Evolutionary conservation across 2,113 vertebrate species (phyloP).

Genomic region (Grantiella picta): DNA sequence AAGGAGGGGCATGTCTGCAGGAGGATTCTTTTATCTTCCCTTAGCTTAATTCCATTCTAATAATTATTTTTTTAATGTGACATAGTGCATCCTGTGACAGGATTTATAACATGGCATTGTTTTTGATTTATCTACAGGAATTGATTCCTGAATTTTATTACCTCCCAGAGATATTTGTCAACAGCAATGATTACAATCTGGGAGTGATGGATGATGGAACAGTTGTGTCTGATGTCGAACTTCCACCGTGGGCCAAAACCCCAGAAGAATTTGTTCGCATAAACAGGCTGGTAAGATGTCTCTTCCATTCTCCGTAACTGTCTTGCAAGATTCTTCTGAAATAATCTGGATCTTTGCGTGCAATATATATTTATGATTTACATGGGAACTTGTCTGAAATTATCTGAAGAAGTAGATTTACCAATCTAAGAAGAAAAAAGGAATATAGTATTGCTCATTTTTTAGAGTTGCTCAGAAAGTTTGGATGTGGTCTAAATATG

Average conservation of each 20-base stretch:
- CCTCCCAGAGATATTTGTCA: constrained; percentile 99
- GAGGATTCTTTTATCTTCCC: background rate
- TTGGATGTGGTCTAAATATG: background rate
- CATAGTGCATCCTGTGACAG: background rate
- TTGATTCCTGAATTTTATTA: constrained; percentile 99
- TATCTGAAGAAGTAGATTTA: background rate
- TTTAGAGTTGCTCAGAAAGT: background rate
- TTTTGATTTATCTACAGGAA: constrained; percentile 81
- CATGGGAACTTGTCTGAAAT: background rate
- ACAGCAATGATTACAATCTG: constrained; percentile 93
- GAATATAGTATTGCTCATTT: background rate
- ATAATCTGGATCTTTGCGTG: constrained; percentile 5
- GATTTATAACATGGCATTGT: constrained; percentile 38
- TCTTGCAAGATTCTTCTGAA: background rate
- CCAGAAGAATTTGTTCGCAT: constrained; percentile 97
- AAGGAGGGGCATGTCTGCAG: background rate
- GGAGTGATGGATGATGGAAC: constrained; percentile 97
- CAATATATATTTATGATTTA: background rate
- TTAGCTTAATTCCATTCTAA: background rate
- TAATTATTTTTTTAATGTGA: background rate
- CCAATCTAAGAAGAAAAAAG: background rate
- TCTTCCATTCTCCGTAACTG: constrained; percentile 11
- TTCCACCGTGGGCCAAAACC: constrained; percentile 97
- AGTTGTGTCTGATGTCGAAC: constrained; percentile 94
- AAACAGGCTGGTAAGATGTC: constrained; percentile 89